Evolutionary conservation across 2,888 invertebrate genomes (phyloP).

Genomic region (Alloplasta piceator): DNA sequence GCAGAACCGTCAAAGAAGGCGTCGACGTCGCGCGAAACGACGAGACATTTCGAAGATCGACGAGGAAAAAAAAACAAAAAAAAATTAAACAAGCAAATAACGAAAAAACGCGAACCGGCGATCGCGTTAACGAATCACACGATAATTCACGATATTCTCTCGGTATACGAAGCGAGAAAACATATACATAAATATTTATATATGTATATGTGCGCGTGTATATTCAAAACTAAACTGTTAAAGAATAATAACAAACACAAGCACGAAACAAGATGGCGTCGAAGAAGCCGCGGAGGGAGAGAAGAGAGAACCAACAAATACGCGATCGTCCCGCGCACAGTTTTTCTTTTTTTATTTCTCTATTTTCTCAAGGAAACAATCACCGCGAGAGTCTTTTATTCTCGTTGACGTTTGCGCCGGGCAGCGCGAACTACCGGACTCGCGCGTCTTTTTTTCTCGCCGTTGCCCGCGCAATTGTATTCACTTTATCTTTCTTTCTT

Average conservation of each 20-base stretch:
- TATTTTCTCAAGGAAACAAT: conserved; percentile 6
- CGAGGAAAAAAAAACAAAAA: background rate
- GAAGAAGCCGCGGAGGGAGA: background rate
- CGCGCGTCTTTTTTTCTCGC: conserved; percentile 14
- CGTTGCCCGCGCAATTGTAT: background rate
- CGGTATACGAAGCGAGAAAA: background rate
- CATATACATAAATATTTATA: background rate
- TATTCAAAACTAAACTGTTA: background rate
- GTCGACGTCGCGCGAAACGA: conserved; percentile 49
- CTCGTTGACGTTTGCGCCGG: conserved; percentile 42
- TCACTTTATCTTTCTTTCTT: background rate
- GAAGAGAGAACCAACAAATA: background rate
- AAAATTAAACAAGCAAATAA: conserved; percentile 3
- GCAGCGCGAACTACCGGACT: conserved; percentile 19
- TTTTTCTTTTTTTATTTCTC: conserved; percentile 3
- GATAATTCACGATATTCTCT: background rate
- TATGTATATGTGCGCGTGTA: too few relatives aligned
- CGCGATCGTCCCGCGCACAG: conserved; percentile 26
- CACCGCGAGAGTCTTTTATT: conserved; percentile 26
- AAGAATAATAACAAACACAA: conserved; percentile 7
- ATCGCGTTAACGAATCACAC: background rate
- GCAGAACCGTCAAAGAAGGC: conserved; percentile 42
- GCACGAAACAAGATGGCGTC: conserved; percentile 28
- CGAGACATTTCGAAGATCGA: conserved; percentile 45
- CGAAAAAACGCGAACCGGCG: background rate